These are phyloP conservation scores for Pampus argenteus DNA, from an alignment of 2,797 vertebrate species.

Conservation along the genomic window DNA sequence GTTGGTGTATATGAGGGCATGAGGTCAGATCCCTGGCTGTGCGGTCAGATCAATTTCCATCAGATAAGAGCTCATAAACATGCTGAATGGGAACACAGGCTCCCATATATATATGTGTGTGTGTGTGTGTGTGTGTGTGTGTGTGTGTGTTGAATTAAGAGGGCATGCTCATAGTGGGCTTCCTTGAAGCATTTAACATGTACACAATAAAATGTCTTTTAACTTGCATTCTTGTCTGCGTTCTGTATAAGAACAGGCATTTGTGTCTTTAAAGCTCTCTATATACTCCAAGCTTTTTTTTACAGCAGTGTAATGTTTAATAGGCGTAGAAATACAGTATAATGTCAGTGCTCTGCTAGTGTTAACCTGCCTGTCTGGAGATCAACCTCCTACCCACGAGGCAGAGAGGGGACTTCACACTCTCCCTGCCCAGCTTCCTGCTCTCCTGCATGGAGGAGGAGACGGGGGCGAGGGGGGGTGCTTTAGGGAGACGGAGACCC, in stretches of 20 bases:
- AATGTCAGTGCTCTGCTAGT: constrained; percentile 14
- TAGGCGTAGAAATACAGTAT: not conserved
- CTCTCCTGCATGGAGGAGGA: constrained; percentile 42
- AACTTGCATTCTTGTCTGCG: not conserved
- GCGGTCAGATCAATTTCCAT: constrained; percentile 72
- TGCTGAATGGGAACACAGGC: constrained; percentile 35
- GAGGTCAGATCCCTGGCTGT: constrained; percentile 71
- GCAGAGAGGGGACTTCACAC: constrained; percentile 12
- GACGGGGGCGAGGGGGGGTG: constrained; percentile 27
- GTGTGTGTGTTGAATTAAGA: constrained; percentile 53
- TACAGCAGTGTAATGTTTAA: constrained; percentile 7
- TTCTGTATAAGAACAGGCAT: not conserved
- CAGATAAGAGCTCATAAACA: constrained; percentile 76
- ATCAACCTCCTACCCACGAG: constrained; percentile 38
- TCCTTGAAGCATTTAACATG: constrained; percentile 11
- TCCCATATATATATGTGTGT: constrained; percentile 22
- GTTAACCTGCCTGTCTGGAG: constrained; percentile 26
- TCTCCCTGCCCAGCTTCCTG: constrained; percentile 31
- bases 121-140: no score
- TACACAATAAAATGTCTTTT: not conserved
- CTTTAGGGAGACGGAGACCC: constrained; percentile 49
- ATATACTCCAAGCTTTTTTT: not conserved
- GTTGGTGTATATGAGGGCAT: constrained; percentile 52
- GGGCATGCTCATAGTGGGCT: constrained; percentile 35
- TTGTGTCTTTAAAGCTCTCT: not conserved